These are phyloP conservation scores for Meganola albula DNA, from an alignment of 2,888 invertebrate genomes.

Conservation along the genomic window DNA sequence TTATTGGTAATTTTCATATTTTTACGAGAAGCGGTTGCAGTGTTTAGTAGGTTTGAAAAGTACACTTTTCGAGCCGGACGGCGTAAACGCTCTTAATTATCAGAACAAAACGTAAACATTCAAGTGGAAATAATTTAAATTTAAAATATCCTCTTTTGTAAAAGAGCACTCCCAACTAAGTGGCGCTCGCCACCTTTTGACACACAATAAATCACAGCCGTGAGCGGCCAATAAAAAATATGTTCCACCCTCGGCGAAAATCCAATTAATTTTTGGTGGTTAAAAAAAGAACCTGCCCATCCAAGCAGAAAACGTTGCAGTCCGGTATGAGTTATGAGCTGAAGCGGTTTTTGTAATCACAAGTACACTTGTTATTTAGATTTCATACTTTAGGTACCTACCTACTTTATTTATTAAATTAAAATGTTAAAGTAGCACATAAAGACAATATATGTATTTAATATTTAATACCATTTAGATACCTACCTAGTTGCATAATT, in stretches of 20 bases:
- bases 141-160: constrained; percentile 51
- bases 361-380: too few relatives aligned
- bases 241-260: constrained; percentile 77
- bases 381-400: too few relatives aligned
- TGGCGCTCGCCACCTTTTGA: constrained; percentile 77
- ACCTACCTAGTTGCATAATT: constrained; percentile 8
- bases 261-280: constrained; percentile 77
- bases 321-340: constrained; percentile 22
- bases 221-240: constrained; percentile 76
- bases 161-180: constrained; percentile 68
- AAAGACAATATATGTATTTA: too few relatives aligned
- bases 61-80: too few relatives aligned
- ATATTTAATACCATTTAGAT: too few relatives aligned
- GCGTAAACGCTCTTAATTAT: too few relatives aligned
- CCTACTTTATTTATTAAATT: too few relatives aligned
- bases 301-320: constrained; percentile 65
- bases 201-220: constrained; percentile 75
- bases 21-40: too few relatives aligned
- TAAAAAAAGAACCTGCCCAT: constrained; percentile 69
- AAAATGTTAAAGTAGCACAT: too few relatives aligned
- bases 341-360: too few relatives aligned
- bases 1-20: too few relatives aligned
- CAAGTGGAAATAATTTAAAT: constrained; percentile 50
- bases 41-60: too few relatives aligned
- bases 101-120: constrained; percentile 23